Evolutionary conservation across 2,113 vertebrate species (phyloP), one percentile per base, ranked within the genome.

Genomic region (Crotalus viridis): DNA sequence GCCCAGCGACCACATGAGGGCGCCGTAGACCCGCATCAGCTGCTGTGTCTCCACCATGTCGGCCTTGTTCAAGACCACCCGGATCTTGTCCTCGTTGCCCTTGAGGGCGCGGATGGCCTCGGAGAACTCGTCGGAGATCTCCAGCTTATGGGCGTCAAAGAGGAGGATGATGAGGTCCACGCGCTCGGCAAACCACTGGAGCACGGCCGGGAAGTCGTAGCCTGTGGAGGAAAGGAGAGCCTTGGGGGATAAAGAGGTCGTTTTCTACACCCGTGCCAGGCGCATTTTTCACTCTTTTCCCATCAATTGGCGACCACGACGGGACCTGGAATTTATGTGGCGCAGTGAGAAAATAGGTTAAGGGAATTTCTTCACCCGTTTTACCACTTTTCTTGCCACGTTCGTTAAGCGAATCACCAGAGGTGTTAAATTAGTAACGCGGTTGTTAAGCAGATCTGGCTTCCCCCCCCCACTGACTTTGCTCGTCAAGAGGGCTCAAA

Each of bases 21-120:
- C 99, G 0, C 99, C 99, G 12, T 99, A 99, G 51, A 99, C 99
- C 0, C 99, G 96, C 99, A 99, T 99, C 94, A 99, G 97, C 98
- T 99, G 99, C 97, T 99, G 99, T 2, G 99, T 99, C 89, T 98
- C 98, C 97, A 99, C 98, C 98, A 98, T 98, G 97, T 99, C 99
- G 0, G 99, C 99, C 95, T 99, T 99, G 98, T 99, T 99, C 86
- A 99, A 98, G 86, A 99, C 99, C 94, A 99, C 99, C 0, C 99
- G 98, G 94, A 99, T 98, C 97, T 99, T 99, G 97, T 99, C 99
- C 96, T 99, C 99, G 51, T 99, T 98, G 95, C 99, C 99, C 5
- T 97, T 98, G 51, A 99, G 97, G 39, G 99, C 98, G 0, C 97
- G 97, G 64, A 99, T 99, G 95, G 98, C 99, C 95, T 99, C 99